Percentiles rank a stretch among this genome's conserved stretches.
Conservation (phyloP, 2,113 vertebrate species). For the Grammomys dolichurus region DNA sequence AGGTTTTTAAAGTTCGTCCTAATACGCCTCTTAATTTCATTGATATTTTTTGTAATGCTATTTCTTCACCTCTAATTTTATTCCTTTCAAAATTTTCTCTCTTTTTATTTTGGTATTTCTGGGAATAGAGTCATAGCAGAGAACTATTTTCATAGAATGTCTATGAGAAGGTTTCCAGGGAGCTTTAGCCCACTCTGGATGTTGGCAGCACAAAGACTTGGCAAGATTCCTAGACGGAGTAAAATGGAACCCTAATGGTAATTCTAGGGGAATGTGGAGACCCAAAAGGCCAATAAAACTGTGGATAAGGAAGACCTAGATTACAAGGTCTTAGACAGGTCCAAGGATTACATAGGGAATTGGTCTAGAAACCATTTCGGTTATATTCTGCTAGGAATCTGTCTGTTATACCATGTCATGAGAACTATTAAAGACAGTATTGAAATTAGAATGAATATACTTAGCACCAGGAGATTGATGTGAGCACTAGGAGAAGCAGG, state of each 20-base stretch:
- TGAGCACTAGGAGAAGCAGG: too few relatives aligned
- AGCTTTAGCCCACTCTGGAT: neutral
- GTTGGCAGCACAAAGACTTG: neutral
- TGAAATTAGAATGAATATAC: neutral
- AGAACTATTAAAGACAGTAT: neutral
- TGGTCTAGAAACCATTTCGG: neutral
- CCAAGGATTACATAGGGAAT: neutral
- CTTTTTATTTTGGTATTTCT: neutral
- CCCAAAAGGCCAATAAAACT: neutral
- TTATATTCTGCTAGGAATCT: neutral
- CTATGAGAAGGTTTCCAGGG: neutral
- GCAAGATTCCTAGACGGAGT: neutral
- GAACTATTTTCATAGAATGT: neutral
- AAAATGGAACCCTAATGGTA: neutral
- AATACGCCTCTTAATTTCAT: neutral
- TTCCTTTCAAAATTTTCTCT: neutral
- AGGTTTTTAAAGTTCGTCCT: neutral
- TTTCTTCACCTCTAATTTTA: neutral
- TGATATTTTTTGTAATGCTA: neutral
- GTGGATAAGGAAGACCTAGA: neutral
- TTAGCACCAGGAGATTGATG: too few relatives aligned
- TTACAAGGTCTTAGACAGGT: neutral
- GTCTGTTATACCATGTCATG: neutral
- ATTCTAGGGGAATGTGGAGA: neutral
- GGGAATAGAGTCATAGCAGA: neutral